Percentiles rank a stretch among this genome's conserved stretches.
Evolutionary conservation across 1,140 invertebrate genomes (phyloP).

Genomic region (Drosophila bifasciata): DNA sequence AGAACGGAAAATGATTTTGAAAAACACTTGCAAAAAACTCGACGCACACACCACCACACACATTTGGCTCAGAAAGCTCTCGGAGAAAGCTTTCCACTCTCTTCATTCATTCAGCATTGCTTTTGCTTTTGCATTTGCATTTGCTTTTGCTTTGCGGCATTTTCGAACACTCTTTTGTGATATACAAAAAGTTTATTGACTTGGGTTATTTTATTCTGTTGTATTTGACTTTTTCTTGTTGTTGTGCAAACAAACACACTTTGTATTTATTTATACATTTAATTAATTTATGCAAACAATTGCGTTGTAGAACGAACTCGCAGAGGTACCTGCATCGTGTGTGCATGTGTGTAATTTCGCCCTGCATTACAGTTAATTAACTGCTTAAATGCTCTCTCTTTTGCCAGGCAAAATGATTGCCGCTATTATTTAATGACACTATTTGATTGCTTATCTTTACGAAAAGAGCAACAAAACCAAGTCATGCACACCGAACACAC

Average conservation of each 20-base stretch:
- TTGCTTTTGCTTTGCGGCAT: constrained; percentile 35
- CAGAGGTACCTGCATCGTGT: neutral
- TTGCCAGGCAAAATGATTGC: neutral
- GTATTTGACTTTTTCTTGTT: constrained; percentile 19
- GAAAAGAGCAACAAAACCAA: neutral
- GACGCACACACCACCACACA: constrained; percentile 63
- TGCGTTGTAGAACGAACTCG: constrained; percentile 33
- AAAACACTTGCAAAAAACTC: constrained; percentile 82
- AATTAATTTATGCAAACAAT: constrained; percentile 33
- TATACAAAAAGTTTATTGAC: constrained; percentile 63
- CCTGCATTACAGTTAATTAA: constrained; percentile 33
- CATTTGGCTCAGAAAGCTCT: constrained; percentile 39
- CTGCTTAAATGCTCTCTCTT: neutral
- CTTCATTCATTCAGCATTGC: constrained; percentile 31
- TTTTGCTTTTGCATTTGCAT: constrained; percentile 35
- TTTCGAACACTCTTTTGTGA: constrained; percentile 66
- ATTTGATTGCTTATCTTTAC: constrained; percentile 27
- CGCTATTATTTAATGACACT: constrained; percentile 7
- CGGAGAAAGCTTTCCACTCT: constrained; percentile 36
- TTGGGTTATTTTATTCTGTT: constrained; percentile 28
- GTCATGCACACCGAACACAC: neutral
- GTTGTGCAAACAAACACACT: constrained; percentile 40
- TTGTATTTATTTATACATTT: constrained; percentile 28
- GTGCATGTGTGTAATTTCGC: constrained; percentile 8
- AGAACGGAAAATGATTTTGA: constrained; percentile 72